These are phyloP conservation scores for Nebria ingens DNA, from an alignment of 1,140 invertebrate species.

Conservation along the genomic window DNA sequence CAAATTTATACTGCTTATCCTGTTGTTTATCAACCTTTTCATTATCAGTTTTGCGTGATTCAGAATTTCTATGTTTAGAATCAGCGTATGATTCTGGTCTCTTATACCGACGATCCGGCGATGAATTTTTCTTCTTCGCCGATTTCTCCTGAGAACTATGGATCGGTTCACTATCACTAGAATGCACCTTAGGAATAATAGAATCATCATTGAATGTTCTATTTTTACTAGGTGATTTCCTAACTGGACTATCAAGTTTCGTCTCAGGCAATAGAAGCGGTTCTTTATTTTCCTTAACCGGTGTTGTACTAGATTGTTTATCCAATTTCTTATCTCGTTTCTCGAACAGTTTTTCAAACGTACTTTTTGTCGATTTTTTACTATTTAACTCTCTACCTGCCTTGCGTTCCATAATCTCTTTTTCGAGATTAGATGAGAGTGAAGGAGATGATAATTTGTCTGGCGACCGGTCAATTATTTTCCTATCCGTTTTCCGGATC, in stretches of 20 bases:
- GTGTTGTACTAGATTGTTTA: conserved; percentile 13
- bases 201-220: neutral
- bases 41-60: neutral
- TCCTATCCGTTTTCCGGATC: conserved; percentile 61
- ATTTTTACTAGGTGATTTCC: conserved; percentile 19
- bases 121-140: neutral
- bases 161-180: neutral
- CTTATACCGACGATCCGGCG: neutral
- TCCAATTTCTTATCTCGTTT: conserved; percentile 34
- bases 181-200: neutral
- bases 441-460: conserved; percentile 17
- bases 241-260: conserved; percentile 11
- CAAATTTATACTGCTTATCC: neutral
- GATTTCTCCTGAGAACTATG: neutral
- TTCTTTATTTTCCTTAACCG: conserved; percentile 15
- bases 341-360: conserved; percentile 41
- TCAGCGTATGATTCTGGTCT: neutral
- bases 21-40: neutral
- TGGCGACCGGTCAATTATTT: conserved; percentile 27
- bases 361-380: conserved; percentile 36
- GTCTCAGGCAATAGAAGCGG: conserved; percentile 21
- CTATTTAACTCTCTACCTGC: conserved; percentile 37
- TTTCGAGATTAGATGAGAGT: conserved; percentile 35
- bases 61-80: neutral
- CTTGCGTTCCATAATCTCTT: conserved; percentile 44